Evolutionary conservation across 2,888 invertebrate genomes (phyloP).

Genomic region (Melinaea menophilus): DNA sequence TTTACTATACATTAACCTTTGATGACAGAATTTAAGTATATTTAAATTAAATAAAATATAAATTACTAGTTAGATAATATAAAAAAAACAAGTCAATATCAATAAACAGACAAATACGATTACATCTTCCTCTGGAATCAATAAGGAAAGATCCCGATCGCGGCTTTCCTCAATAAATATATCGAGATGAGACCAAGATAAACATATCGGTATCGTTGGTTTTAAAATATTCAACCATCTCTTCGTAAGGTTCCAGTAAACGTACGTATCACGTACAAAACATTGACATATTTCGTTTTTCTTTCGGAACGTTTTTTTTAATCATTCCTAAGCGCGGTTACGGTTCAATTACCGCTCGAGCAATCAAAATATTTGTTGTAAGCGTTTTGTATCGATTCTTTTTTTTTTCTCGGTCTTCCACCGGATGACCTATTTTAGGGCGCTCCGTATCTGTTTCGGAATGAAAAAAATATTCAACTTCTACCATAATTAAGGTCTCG

Average conservation of each 20-base stretch:
- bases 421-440: constrained; percentile 27
- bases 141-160: constrained; percentile 61
- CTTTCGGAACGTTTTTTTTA: constrained; percentile 13
- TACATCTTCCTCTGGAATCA: constrained; percentile 54
- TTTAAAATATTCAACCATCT: constrained; percentile 72
- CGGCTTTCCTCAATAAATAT: constrained; percentile 69
- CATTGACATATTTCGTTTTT: constrained; percentile 13
- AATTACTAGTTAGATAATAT: constrained; percentile 1
- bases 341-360: constrained; percentile 26
- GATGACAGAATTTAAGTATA: neutral
- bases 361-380: constrained; percentile 28
- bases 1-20: constrained; percentile 3
- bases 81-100: constrained; percentile 44
- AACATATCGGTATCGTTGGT: constrained; percentile 63
- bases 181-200: constrained; percentile 72
- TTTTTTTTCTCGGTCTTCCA: constrained; percentile 23
- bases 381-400: constrained; percentile 27
- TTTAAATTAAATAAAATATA: neutral
- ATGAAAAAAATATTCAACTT: constrained; percentile 24
- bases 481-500: constrained; percentile 24
- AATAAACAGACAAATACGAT: constrained; percentile 53
- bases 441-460: constrained; percentile 19
- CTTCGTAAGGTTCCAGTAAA: constrained; percentile 67
- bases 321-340: constrained; percentile 22
- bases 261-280: constrained; percentile 34